phyloP scores from a whole-genome alignment of 2,797 vertebrate species.

The Thunnus albacares region DNA sequence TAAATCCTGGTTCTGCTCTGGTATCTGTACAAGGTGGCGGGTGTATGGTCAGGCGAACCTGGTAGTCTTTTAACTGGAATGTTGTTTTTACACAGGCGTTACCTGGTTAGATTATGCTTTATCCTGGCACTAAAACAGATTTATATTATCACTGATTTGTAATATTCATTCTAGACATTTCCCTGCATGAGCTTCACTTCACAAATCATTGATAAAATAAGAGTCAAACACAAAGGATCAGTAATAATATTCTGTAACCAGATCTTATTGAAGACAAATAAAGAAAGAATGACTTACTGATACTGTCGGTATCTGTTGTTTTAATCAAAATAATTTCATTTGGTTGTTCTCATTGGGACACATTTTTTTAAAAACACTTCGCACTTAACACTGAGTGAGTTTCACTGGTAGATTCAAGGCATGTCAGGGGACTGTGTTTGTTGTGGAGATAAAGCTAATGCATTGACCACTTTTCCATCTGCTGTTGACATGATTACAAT shows the following conservation, averaged over 20 bases:
- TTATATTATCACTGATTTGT: neutral
- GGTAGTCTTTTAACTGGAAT: neutral
- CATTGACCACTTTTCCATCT: conserved; percentile 8
- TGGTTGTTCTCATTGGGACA: neutral
- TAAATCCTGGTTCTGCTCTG: neutral
- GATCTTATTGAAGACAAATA: neutral
- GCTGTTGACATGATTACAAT: conserved; percentile 17
- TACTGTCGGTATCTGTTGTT: no score
- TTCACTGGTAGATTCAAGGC: neutral
- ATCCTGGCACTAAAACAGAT: neutral
- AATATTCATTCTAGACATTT: neutral
- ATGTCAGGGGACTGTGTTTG: neutral
- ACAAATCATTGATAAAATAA: neutral
- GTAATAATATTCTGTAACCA: neutral
- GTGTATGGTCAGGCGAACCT: neutral
- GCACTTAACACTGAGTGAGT: neutral
- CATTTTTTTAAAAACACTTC: neutral
- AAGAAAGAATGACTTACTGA: neutral
- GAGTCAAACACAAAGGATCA: no score
- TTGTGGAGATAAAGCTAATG: neutral
- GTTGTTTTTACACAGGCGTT: neutral
- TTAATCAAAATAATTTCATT: no score
- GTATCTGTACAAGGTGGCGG: neutral
- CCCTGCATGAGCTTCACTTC: neutral
- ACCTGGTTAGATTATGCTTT: neutral